Evolutionary conservation across 2,113 vertebrate species (phyloP).

Genomic region (Indicator maculatus): DNA sequence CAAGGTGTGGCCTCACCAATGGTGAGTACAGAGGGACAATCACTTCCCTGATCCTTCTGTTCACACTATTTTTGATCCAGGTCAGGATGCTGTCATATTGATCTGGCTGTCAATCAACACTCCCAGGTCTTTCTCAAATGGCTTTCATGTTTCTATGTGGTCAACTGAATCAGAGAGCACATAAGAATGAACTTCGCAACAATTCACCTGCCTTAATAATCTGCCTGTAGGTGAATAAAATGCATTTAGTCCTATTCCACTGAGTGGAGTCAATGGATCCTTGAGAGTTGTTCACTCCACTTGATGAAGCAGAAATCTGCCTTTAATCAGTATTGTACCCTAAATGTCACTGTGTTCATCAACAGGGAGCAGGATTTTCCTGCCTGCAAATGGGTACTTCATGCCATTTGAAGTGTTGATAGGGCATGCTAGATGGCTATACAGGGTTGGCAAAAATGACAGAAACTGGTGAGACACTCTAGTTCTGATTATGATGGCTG

Average conservation of each 20-base stretch:
- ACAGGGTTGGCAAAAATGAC: neutral
- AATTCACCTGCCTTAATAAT: neutral
- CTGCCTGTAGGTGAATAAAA: neutral
- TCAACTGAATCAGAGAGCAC: neutral
- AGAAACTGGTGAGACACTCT: neutral
- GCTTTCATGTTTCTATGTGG: neutral
- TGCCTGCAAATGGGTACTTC: neutral
- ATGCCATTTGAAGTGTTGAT: neutral
- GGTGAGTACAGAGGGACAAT: too few relatives aligned
- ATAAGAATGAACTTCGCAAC: neutral
- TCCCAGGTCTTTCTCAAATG: neutral
- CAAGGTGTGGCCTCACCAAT: too few relatives aligned
- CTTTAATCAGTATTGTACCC: neutral
- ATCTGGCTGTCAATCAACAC: too few relatives aligned
- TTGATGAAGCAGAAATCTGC: neutral
- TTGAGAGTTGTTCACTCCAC: neutral
- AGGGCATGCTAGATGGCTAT: neutral
- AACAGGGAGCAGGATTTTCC: neutral
- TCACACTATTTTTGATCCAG: too few relatives aligned
- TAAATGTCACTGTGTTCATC: neutral
- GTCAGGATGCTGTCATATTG: too few relatives aligned
- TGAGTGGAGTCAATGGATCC: neutral
- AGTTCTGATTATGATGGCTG: neutral
- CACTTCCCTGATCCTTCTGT: too few relatives aligned
- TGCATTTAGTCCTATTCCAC: neutral